Conservation (phyloP, 92 coral and sea anemone genomes). For the Epizoanthus illoricatus region DNA sequence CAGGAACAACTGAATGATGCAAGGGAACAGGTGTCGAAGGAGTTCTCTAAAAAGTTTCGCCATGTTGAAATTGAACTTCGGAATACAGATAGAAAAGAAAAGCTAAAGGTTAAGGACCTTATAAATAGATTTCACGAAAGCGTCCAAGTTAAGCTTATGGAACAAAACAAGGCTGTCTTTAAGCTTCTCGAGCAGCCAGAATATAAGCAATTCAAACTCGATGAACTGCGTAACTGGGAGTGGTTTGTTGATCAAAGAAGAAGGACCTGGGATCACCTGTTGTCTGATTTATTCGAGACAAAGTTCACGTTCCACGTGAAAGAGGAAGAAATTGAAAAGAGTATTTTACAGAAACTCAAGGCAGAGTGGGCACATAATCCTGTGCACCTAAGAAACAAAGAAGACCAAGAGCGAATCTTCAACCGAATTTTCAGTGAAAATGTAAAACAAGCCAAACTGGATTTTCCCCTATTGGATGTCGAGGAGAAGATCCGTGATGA, state of each 20-base stretch:
- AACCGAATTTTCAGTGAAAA: neutral
- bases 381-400: neutral
- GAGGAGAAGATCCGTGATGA: neutral
- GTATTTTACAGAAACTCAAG: neutral
- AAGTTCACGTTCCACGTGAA: neutral
- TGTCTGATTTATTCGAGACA: neutral
- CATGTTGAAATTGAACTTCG: neutral
- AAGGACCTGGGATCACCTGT: slow-evolving; percentile 1
- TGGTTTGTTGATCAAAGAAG: neutral
- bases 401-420: neutral
- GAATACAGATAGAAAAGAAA: neutral
- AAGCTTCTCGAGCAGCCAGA: neutral
- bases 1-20: slow-evolving; percentile 1
- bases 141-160: neutral
- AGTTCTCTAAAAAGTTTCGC: neutral
- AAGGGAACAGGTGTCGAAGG: slow-evolving; percentile 9
- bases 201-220: neutral
- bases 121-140: neutral
- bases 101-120: neutral
- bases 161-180: neutral
- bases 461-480: neutral
- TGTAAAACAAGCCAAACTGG: neutral
- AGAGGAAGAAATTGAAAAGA: neutral
- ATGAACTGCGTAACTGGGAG: slow-evolving; percentile 5
- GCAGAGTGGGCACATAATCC: neutral